These are phyloP conservation scores for Quiscalus mexicanus DNA, from an alignment of 2,113 vertebrate species.

Conservation along the genomic window DNA sequence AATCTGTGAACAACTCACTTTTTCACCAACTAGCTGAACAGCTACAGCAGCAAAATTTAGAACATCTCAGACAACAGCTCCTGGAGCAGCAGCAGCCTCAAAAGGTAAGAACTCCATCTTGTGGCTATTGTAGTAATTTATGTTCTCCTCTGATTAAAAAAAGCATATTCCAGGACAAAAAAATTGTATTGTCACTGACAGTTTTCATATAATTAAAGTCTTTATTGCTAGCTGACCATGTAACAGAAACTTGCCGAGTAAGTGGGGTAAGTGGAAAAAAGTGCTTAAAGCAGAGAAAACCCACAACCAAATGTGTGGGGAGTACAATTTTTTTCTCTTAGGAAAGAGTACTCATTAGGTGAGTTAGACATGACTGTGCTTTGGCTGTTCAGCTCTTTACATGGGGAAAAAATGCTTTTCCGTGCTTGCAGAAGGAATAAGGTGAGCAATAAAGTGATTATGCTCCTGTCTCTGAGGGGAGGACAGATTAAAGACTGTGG, in stretches of 20 bases:
- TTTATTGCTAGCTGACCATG: not conserved
- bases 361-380: not conserved
- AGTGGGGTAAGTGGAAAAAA: not conserved
- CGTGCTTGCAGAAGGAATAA: not conserved
- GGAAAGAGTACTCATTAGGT: not conserved
- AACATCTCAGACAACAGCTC: slow-evolving; percentile 96
- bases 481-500: not conserved
- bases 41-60: slow-evolving; percentile 95
- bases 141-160: not conserved
- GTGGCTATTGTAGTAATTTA: slow-evolving; percentile 23
- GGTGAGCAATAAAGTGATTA: not conserved
- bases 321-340: not conserved
- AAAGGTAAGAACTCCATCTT: slow-evolving; percentile 81
- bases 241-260: not conserved
- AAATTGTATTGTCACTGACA: not conserved
- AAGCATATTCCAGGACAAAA: not conserved
- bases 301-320: not conserved
- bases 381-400: not conserved
- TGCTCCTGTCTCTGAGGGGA: not conserved
- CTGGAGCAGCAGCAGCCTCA: slow-evolving; percentile 84
- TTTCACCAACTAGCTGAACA: slow-evolving; percentile 98
- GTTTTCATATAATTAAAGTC: not conserved
- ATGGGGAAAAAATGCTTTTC: not conserved
- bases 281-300: not conserved
- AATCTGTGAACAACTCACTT: slow-evolving; percentile 96